Evolutionary conservation across 1,140 invertebrate genomes (phyloP).

Genomic region (Lepeophtheirus salmonis): DNA sequence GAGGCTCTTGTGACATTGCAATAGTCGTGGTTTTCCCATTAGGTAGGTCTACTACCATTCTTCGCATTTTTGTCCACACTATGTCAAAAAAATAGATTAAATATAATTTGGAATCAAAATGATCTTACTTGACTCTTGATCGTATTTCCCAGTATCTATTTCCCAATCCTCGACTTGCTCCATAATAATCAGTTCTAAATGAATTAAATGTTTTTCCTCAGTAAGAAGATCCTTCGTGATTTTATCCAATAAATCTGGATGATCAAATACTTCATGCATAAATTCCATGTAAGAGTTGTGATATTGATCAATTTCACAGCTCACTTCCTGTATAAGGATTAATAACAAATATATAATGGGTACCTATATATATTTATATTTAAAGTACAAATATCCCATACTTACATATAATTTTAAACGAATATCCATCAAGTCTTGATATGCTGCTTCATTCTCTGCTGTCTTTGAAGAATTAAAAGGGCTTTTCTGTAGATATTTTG

Average conservation of each 20-base stretch:
- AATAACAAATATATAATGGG: background rate
- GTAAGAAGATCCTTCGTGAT: background rate
- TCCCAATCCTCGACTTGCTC: constrained; percentile 18
- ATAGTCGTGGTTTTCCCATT: constrained; percentile 15
- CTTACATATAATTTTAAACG: constrained; percentile 6
- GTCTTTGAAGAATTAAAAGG: constrained; percentile 13
- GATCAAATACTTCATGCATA: constrained; percentile 16
- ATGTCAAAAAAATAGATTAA: background rate
- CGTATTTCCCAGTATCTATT: constrained; percentile 5
- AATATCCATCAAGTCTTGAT: constrained; percentile 15
- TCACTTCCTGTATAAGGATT: constrained; percentile 8
- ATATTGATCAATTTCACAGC: constrained; percentile 13
- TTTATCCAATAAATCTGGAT: constrained; percentile 5
- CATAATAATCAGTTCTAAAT: constrained; percentile 18
- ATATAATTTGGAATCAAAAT: background rate
- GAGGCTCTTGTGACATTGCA: constrained; percentile 7
- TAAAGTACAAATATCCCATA: too few relatives aligned
- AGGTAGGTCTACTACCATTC: constrained; percentile 11
- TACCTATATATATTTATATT: too few relatives aligned
- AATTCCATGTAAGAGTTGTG: constrained; percentile 18
- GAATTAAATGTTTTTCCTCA: constrained; percentile 12
- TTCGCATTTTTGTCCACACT: constrained; percentile 8
- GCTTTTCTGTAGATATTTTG: background rate
- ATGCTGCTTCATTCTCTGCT: constrained; percentile 11
- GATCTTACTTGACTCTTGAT: constrained; percentile 14